phyloP scores from a whole-genome alignment of 1,140 invertebrate species.

The Nasonia giraulti region DNA sequence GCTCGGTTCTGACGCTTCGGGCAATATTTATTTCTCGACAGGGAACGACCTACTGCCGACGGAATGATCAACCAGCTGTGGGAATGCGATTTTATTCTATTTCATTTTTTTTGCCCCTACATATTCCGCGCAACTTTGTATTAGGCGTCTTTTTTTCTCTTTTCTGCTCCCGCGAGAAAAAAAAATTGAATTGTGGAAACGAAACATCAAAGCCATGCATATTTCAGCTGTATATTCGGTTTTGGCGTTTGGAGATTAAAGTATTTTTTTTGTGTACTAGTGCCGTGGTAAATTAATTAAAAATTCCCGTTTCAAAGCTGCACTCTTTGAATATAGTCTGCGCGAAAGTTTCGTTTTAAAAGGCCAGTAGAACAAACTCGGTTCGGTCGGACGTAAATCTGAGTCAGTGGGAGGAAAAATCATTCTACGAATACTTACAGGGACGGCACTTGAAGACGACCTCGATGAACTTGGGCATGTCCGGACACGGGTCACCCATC shows the following conservation, averaged over 20 bases:
- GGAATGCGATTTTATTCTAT: neutral
- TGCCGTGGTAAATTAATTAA: too few species aligned
- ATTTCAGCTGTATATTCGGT: too few species aligned
- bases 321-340: too few species aligned
- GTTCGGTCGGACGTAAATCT: neutral
- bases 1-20: neutral
- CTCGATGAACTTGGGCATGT: constrained; percentile 90
- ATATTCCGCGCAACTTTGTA: neutral
- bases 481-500: constrained; percentile 90
- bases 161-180: neutral
- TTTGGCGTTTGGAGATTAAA: too few species aligned
- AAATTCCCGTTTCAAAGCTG: too few species aligned
- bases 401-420: neutral
- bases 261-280: too few species aligned
- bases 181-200: too few species aligned
- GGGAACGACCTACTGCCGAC: neutral
- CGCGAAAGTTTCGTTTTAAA: too few species aligned
- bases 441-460: constrained; percentile 95
- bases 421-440: constrained; percentile 82
- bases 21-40: constrained; percentile 8
- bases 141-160: neutral
- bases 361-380: neutral
- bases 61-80: neutral
- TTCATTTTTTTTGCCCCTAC: neutral
- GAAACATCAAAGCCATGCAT: too few species aligned